Evolutionary conservation across 2,113 vertebrate genomes (phyloP).

Genomic region (Heterochromis multidens): DNA sequence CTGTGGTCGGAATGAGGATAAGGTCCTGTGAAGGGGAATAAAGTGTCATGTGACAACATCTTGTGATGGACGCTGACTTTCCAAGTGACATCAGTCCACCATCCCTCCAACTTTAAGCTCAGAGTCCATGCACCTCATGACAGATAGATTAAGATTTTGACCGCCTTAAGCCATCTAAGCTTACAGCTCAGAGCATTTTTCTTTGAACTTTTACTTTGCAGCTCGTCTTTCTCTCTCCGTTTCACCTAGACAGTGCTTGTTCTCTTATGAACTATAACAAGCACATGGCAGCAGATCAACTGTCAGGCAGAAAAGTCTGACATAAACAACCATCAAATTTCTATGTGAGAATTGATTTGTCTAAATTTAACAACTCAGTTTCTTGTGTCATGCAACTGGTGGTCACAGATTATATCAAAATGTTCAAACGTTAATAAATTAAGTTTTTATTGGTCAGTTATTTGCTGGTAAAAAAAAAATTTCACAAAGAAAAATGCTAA

Average conservation of each 20-base stretch:
- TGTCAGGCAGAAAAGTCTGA: neutral
- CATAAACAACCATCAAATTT: neutral
- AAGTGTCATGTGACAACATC: neutral
- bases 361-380: neutral
- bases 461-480: no score
- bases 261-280: conserved; percentile 3
- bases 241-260: neutral
- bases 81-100: conserved; percentile 30
- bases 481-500: no score
- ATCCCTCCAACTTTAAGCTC: conserved; percentile 18
- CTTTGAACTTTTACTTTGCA: conserved; percentile 17
- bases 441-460: no score
- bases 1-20: neutral
- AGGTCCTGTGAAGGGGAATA: neutral
- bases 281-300: neutral
- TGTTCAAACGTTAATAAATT: no score
- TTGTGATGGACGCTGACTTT: conserved; percentile 2
- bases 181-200: conserved; percentile 27
- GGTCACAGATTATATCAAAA: no score
- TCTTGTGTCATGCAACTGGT: neutral
- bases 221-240: neutral
- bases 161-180: conserved; percentile 54
- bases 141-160: conserved; percentile 58
- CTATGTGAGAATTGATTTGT: neutral
- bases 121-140: conserved; percentile 25